Percentiles rank a stretch among this genome's conserved stretches.
Conservation (phyloP, 2,888 invertebrate genomes). For the Vanessa cardui region DNA sequence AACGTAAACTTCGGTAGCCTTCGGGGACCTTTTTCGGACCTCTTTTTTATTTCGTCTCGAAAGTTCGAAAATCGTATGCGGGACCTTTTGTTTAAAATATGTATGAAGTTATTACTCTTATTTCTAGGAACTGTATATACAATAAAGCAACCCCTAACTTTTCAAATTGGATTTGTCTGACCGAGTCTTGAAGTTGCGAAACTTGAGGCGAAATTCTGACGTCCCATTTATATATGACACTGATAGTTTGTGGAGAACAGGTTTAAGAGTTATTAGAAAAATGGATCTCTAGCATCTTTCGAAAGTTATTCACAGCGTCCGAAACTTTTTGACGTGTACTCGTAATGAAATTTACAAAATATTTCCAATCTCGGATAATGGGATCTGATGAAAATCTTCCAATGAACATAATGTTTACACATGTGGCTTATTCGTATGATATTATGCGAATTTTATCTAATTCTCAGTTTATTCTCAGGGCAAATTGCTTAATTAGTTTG, state of each 20-base stretch:
- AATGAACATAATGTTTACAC: not conserved
- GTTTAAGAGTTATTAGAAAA: conserved; percentile 33
- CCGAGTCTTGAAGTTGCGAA: conserved; percentile 47
- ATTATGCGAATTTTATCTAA: too few relatives aligned
- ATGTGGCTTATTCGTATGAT: too few relatives aligned
- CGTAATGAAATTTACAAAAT: conserved; percentile 4
- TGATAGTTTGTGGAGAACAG: conserved; percentile 30
- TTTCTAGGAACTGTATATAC: conserved; percentile 33
- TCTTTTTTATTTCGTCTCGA: conserved; percentile 58
- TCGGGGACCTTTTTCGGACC: conserved; percentile 67
- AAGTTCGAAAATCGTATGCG: conserved; percentile 69
- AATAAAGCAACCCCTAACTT: conserved; percentile 43
- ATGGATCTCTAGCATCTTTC: conserved; percentile 24
- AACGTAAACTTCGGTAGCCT: conserved; percentile 73
- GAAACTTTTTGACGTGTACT: conserved; percentile 7
- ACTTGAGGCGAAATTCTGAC: conserved; percentile 37
- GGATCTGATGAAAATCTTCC: not conserved
- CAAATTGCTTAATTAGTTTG: too few relatives aligned
- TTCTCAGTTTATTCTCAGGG: too few relatives aligned
- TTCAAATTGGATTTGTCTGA: conserved; percentile 43
- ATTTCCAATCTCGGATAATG: not conserved
- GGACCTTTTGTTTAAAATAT: conserved; percentile 74
- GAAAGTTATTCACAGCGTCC: conserved; percentile 16
- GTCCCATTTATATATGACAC: conserved; percentile 39
- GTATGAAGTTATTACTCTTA: conserved; percentile 62